Evolutionary conservation across 2,113 vertebrate species (phyloP).

Genomic region (Odontesthes bonariensis): DNA sequence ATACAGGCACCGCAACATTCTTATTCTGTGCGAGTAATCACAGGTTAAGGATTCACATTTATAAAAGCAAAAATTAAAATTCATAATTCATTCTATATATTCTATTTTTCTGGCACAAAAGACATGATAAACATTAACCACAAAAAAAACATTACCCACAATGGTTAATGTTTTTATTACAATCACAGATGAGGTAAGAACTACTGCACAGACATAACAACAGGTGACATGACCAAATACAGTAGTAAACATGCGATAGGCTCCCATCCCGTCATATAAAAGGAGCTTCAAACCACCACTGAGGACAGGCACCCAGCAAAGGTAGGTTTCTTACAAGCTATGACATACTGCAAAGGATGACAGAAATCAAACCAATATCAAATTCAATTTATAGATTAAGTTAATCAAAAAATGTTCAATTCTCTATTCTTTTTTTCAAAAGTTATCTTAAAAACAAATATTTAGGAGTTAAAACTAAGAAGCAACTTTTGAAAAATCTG

Average conservation of each 20-base stretch:
- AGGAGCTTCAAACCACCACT: slow-evolving; percentile 41
- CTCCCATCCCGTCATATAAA: slow-evolving; percentile 75
- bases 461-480: neutral
- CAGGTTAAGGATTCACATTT: neutral
- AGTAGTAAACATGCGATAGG: slow-evolving; percentile 57
- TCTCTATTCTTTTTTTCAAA: neutral
- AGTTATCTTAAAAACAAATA: neutral
- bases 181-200: slow-evolving; percentile 53
- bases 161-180: too few species aligned
- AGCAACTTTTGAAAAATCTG: neutral
- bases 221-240: slow-evolving; percentile 80
- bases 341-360: neutral
- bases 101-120: slow-evolving; percentile 27
- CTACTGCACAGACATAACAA: slow-evolving; percentile 26
- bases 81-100: neutral
- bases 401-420: neutral
- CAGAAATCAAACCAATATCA: neutral
- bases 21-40: neutral
- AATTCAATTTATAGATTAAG: neutral
- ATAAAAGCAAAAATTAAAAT: neutral
- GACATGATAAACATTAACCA: slow-evolving; percentile 15
- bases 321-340: slow-evolving; percentile 62
- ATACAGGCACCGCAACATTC: neutral
- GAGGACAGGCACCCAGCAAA: slow-evolving; percentile 66
- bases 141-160: slow-evolving; percentile 36